Evolutionary conservation across 2,797 vertebrate genomes (phyloP).

Genomic region (Psittacula derbiana): DNA sequence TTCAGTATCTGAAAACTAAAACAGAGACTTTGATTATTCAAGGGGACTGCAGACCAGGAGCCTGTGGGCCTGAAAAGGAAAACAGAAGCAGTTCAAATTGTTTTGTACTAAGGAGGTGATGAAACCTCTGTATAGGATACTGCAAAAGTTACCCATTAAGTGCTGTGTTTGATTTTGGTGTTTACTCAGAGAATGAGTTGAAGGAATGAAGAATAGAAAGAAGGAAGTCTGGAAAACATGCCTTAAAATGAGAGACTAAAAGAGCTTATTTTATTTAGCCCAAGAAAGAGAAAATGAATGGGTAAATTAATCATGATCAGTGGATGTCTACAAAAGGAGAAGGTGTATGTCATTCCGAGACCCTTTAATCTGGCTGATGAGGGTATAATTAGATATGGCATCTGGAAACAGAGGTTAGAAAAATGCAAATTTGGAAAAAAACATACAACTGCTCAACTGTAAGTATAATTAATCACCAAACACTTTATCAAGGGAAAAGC

Average conservation of each 20-base stretch:
- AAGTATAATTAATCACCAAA: not conserved
- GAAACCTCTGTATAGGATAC: not conserved
- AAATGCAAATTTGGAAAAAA: not conserved
- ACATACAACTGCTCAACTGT: not conserved
- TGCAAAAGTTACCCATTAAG: not conserved
- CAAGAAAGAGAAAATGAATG: not conserved
- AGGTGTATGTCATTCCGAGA: not conserved
- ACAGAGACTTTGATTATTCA: not conserved
- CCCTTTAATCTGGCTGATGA: not conserved
- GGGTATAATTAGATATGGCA: not conserved
- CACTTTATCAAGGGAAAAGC: not conserved
- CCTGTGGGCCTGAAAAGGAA: not conserved
- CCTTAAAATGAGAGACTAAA: not conserved
- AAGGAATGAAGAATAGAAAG: not conserved
- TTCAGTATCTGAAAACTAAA: not conserved
- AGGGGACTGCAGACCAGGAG: not conserved
- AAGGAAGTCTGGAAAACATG: not conserved
- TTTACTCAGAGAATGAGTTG: not conserved
- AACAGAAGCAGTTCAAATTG: not conserved
- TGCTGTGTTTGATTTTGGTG: not conserved
- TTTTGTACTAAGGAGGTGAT: not conserved
- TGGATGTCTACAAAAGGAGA: not conserved
- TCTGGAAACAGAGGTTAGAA: not conserved
- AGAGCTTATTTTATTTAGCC: not conserved
- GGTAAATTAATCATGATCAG: not conserved